phyloP scores from a whole-genome alignment of 1,140 invertebrate genomes.

The Papilio dardanus region DNA sequence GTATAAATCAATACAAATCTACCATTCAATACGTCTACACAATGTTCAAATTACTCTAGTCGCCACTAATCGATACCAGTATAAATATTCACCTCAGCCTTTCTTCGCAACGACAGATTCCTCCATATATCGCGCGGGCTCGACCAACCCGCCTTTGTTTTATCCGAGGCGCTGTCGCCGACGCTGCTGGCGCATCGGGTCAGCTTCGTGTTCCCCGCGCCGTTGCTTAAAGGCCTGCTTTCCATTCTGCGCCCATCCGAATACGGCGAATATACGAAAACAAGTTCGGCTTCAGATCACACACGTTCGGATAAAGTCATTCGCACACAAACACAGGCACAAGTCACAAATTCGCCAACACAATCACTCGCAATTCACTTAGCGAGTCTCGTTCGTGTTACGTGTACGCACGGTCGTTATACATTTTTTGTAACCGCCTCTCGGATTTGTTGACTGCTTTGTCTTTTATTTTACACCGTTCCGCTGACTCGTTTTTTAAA shows the following conservation, averaged over 20 bases:
- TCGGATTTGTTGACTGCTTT: conserved; percentile 18
- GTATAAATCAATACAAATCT: conserved; percentile 51
- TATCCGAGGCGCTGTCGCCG: conserved; percentile 68
- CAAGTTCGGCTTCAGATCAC: conserved; percentile 39
- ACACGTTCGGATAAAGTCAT: conserved; percentile 25
- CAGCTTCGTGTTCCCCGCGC: conserved; percentile 62
- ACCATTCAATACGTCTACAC: conserved; percentile 38
- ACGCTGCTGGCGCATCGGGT: conserved; percentile 74
- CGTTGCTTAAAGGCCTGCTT: conserved; percentile 64
- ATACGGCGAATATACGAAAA: conserved; percentile 41
- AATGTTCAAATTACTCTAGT: conserved; percentile 33
- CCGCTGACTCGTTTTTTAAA: conserved; percentile 11
- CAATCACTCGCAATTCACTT: conserved; percentile 34
- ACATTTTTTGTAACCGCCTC: conserved; percentile 31
- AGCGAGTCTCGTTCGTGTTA: conserved; percentile 18
- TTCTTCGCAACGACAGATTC: conserved; percentile 76
- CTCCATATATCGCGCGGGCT: conserved; percentile 78
- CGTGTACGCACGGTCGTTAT: conserved; percentile 24
- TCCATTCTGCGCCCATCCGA: conserved; percentile 65
- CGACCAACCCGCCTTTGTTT: conserved; percentile 74
- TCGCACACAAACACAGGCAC: conserved; percentile 26
- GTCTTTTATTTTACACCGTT: conserved; percentile 26
- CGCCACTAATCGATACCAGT: conserved; percentile 33
- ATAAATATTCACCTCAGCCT: conserved; percentile 69
- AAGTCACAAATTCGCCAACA: conserved; percentile 14